Conservation (phyloP, 2,888 invertebrate genomes). For the Drosophila acutilabella region DNA sequence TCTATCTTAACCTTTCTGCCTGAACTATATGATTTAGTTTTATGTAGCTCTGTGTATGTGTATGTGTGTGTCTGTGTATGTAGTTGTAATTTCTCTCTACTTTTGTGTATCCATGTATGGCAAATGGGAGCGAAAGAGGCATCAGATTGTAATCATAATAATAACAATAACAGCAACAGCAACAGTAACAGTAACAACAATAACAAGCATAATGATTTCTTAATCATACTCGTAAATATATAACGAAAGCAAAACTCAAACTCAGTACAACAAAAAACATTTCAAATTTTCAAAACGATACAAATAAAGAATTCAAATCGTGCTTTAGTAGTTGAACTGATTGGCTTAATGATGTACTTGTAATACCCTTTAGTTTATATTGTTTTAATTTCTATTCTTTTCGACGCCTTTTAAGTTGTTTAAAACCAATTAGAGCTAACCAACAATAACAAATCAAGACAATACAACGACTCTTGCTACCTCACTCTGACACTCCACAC, state of each 20-base stretch:
- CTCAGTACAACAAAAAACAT: slow-evolving; percentile 9
- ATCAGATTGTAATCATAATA: slow-evolving; percentile 81
- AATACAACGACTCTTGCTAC: slow-evolving; percentile 1
- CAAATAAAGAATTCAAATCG: background rate
- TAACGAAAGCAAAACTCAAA: slow-evolving; percentile 29
- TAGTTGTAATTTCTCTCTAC: slow-evolving; percentile 49
- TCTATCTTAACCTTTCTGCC: too few relatives aligned
- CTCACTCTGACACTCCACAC: background rate
- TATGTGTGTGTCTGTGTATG: slow-evolving; percentile 9
- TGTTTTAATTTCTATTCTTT: slow-evolving; percentile 13
- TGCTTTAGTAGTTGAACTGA: slow-evolving; percentile 73
- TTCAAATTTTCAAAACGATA: slow-evolving; percentile 8
- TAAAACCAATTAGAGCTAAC: slow-evolving; percentile 45
- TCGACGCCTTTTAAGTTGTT: slow-evolving; percentile 40
- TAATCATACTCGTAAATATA: slow-evolving; percentile 34
- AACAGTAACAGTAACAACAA: slow-evolving; percentile 43
- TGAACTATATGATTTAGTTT: slow-evolving; percentile 19
- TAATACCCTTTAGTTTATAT: slow-evolving; percentile 43
- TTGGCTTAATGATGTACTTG: slow-evolving; percentile 62
- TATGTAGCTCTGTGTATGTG: slow-evolving; percentile 42
- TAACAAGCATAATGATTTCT: slow-evolving; percentile 45
- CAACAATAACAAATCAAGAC: slow-evolving; percentile 6
- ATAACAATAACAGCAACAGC: slow-evolving; percentile 52
- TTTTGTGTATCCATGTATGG: slow-evolving; percentile 80
- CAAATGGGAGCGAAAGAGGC: slow-evolving; percentile 84